phyloP scores from a whole-genome alignment of 2,113 vertebrate genomes.

The Prochilodus magdalenae region DNA sequence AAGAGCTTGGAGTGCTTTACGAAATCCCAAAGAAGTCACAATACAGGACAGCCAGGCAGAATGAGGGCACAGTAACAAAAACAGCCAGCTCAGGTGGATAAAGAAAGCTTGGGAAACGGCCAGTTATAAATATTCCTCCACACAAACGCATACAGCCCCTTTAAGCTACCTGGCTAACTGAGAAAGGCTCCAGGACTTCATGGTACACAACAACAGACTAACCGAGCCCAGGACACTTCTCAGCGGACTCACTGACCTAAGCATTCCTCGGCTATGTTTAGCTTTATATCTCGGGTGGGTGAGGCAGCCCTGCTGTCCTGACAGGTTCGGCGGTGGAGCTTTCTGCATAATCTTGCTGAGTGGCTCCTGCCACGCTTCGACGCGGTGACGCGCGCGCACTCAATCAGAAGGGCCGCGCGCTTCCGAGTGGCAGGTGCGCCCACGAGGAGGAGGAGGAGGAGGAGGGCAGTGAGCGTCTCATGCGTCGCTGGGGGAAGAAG shows the following conservation, averaged over 20 bases:
- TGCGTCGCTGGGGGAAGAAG: neutral
- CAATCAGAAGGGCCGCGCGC: neutral
- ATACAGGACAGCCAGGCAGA: too few relatives aligned
- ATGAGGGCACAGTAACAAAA: too few relatives aligned
- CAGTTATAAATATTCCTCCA: too few relatives aligned
- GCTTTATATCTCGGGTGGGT: neutral
- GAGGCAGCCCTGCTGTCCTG: neutral
- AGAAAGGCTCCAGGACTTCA: neutral
- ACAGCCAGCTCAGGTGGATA: too few relatives aligned
- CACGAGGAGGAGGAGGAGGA: neutral
- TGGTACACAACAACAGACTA: neutral
- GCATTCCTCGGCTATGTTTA: neutral
- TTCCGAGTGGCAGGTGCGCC: neutral
- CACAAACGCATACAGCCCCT: too few relatives aligned
- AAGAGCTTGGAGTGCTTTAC: too few relatives aligned
- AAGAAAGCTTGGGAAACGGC: too few relatives aligned
- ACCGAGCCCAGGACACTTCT: neutral
- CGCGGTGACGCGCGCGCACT: neutral
- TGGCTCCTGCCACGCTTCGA: neutral
- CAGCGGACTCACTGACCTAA: neutral
- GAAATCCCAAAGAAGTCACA: too few relatives aligned
- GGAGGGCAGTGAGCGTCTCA: neutral
- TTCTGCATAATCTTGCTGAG: neutral
- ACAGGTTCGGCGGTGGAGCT: neutral
- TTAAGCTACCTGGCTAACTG: neutral